Evolutionary conservation across 2,113 vertebrate species (phyloP), one percentile per base, ranked within the genome.

Genomic region (Tragelaphus buxtoni): DNA sequence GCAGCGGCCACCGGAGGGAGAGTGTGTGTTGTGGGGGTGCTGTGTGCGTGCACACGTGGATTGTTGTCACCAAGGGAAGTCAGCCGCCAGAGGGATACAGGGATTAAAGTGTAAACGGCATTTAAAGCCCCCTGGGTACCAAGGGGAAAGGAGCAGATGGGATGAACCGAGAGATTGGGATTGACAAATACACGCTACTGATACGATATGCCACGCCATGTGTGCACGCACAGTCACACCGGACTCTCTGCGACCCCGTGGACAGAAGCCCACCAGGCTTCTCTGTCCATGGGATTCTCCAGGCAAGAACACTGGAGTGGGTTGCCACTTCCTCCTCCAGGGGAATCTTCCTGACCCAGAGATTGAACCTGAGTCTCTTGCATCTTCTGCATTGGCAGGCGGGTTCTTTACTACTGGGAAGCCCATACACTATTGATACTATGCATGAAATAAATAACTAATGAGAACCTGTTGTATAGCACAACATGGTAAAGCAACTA

Each of bases 1-100:
- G 51, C 11, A 7, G 32, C 7, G 6, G 53, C n/a, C 17, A 14
- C 4, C 0, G 3, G 13, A 18, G 26, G 26, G 9, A 2, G 24
- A 53, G 20, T 16, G 39, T 51, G 18, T 24, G 6, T 30, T 1
- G 45, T 77, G 49, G 18, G 32, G 79, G 7, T 77, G 74, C 45
- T 53, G 16, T 90, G 30, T 2, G 30, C 2, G 30, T 10, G 22
- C 17, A 32, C 45, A 81, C 0, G 1, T 7, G 55, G 17, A 11
- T 14, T 69, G 39, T 30, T 47, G 3, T 12, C 72, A 79, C 3
- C 77, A 63, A 76, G n/a, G 42, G 45, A 42, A 51, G 28, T n/a
- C 42, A 16, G 61, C n/a, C 0, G 3, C 16, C 61, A 16, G 30
- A 45, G 18, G 47, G 80, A 58, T 10, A 14, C 24, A 49, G 61